These are phyloP conservation scores for Choloepus hoffmanni DNA, from an alignment of 2,113 vertebrate genomes.

Conservation along the genomic window DNA sequence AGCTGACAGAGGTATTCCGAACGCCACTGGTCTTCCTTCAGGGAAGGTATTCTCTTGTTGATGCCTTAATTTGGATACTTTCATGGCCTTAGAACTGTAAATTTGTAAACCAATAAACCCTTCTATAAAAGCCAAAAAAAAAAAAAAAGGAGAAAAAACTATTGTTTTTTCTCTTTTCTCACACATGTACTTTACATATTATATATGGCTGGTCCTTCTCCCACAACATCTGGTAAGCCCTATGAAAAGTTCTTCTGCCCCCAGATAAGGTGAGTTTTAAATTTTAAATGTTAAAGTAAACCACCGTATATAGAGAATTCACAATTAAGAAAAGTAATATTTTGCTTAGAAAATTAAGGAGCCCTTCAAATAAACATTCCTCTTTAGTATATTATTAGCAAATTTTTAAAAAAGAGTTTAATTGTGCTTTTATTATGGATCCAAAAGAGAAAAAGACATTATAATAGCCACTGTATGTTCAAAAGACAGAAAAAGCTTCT, in stretches of 20 bases:
- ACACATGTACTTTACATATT: not conserved
- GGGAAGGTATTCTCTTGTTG: no score
- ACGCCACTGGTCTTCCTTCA: no score
- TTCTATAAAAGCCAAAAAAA: no score
- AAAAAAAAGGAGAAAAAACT: not conserved
- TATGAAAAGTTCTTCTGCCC: not conserved
- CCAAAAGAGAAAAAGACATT: not conserved
- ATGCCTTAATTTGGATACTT: no score
- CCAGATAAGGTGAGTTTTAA: not conserved
- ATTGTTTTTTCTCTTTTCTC: not conserved
- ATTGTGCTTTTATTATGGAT: not conserved
- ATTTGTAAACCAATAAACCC: no score
- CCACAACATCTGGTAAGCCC: not conserved
- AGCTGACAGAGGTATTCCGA: no score
- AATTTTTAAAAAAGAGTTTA: not conserved
- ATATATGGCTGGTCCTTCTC: not conserved
- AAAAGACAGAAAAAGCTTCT: slow-evolving; percentile 9
- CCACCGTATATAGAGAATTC: not conserved
- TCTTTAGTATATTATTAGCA: not conserved
- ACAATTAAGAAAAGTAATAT: slow-evolving; percentile 8
- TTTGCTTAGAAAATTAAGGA: slow-evolving; percentile 15
- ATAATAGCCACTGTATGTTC: not conserved
- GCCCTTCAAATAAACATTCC: not conserved
- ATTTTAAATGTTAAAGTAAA: not conserved
- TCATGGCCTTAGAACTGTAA: no score